A percentile compares a stretch with the other conserved stretches of the same genome.
phyloP scores from a whole-genome alignment of 2,797 vertebrate species.

The Tamandua tetradactyla region DNA sequence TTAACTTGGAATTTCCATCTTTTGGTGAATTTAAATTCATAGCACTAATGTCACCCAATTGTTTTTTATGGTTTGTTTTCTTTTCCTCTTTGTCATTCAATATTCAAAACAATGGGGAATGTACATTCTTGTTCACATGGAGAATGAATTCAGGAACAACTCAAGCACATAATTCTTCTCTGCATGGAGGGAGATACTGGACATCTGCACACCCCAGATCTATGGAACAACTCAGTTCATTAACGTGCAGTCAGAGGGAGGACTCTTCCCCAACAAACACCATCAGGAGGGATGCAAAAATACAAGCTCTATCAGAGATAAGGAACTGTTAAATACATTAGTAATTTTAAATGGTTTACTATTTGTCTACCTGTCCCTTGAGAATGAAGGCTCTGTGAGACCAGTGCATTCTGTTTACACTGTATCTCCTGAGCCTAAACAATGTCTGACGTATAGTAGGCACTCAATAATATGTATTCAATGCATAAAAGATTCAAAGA shows the following conservation, averaged over 20 bases:
- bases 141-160: slow-evolving; percentile 66
- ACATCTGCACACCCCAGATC: slow-evolving; percentile 71
- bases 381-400: background rate
- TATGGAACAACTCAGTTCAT: slow-evolving; percentile 36
- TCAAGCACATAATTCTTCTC: slow-evolving; percentile 64
- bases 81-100: slow-evolving; percentile 33
- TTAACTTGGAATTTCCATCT: slow-evolving; percentile 63
- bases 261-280: background rate
- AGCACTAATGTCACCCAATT: background rate
- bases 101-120: slow-evolving; percentile 57
- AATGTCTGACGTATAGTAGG: background rate
- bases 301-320: slow-evolving; percentile 5
- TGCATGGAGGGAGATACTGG: slow-evolving; percentile 58
- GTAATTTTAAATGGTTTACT: background rate
- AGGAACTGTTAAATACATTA: background rate
- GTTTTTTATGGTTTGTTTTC: slow-evolving; percentile 58
- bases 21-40: slow-evolving; percentile 29
- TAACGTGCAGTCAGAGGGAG: background rate
- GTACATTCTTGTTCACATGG: slow-evolving; percentile 61
- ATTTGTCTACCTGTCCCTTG: background rate
- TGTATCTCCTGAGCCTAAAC: background rate
- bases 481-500: background rate
- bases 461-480: background rate
- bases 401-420: background rate
- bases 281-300: background rate